A percentile compares a stretch with the other conserved stretches of the same genome.
phyloP scores from a whole-genome alignment of 2,888 invertebrate genomes.

The Dicycla oo region DNA sequence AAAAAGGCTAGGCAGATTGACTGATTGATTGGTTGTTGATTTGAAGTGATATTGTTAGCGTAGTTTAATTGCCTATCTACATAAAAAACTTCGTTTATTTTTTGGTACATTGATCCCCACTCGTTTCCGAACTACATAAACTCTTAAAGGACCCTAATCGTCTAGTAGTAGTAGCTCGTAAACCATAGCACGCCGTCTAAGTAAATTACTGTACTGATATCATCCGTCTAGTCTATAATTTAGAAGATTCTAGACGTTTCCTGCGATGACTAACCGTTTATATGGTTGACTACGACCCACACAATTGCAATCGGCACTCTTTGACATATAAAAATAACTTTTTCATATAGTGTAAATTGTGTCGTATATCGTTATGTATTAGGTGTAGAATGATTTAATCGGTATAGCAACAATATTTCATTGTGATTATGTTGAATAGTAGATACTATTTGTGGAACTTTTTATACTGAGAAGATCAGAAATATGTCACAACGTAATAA shows the following conservation, averaged over 20 bases:
- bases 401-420: constrained; percentile 23
- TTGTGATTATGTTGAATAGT: constrained; percentile 24
- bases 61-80: not conserved
- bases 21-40: no score
- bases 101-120: not conserved
- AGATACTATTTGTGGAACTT: constrained; percentile 3
- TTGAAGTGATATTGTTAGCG: not conserved
- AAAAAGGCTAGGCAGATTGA: no score
- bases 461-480: constrained; percentile 1
- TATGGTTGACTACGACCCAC: constrained; percentile 82
- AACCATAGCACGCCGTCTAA: constrained; percentile 12
- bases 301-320: constrained; percentile 79
- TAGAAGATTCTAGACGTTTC: constrained; percentile 83
- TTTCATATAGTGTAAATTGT: constrained; percentile 54
- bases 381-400: constrained; percentile 48
- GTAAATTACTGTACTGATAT: constrained; percentile 70
- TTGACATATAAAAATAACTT: constrained; percentile 75
- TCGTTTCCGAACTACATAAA: not conserved
- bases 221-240: constrained; percentile 79
- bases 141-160: not conserved
- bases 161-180: not conserved
- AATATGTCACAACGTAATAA: constrained; percentile 17
- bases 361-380: constrained; percentile 44
- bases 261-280: constrained; percentile 84
- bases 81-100: not conserved